These are phyloP conservation scores for Cacoxenus indagator DNA, from an alignment of 2,888 invertebrate species.

Conservation along the genomic window DNA sequence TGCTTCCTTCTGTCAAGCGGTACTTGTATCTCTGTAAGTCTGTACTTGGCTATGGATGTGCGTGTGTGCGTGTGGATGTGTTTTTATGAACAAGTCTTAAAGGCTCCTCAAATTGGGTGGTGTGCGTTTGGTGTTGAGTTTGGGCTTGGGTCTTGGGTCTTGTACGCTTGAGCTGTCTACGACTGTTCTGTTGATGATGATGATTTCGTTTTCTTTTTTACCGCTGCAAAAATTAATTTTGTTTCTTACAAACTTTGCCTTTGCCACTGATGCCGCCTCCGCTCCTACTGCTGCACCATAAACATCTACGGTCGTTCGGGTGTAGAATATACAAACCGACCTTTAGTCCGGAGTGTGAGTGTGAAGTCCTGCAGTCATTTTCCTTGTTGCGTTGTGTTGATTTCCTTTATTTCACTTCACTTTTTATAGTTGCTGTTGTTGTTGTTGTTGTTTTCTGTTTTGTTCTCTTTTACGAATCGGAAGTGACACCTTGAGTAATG, in stretches of 20 bases:
- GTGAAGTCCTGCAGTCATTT: neutral
- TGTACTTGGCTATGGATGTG: neutral
- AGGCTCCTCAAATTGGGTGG: constrained; percentile 4
- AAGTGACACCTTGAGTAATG: constrained; percentile 51
- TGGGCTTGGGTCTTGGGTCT: neutral
- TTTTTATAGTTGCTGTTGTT: neutral
- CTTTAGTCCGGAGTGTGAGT: neutral
- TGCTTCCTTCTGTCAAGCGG: constrained; percentile 25
- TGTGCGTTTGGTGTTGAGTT: neutral
- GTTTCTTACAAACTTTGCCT: constrained; percentile 48
- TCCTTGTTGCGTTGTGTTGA: neutral
- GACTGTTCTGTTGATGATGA: constrained; percentile 34
- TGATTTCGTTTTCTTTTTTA: constrained; percentile 47
- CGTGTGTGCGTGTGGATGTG: neutral
- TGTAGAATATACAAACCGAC: neutral
- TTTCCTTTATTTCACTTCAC: constrained; percentile 12
- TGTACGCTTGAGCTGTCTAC: neutral
- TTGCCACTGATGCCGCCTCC: neutral
- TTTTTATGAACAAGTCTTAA: neutral
- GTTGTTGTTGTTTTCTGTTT: constrained; percentile 16
- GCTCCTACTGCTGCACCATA: constrained; percentile 39
- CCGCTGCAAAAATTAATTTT: constrained; percentile 61
- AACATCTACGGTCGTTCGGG: neutral
- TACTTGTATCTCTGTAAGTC: constrained; percentile 6
- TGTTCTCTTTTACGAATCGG: constrained; percentile 19